Conservation (phyloP, 2,113 vertebrate species). For the Podarcis cretensis region DNA sequence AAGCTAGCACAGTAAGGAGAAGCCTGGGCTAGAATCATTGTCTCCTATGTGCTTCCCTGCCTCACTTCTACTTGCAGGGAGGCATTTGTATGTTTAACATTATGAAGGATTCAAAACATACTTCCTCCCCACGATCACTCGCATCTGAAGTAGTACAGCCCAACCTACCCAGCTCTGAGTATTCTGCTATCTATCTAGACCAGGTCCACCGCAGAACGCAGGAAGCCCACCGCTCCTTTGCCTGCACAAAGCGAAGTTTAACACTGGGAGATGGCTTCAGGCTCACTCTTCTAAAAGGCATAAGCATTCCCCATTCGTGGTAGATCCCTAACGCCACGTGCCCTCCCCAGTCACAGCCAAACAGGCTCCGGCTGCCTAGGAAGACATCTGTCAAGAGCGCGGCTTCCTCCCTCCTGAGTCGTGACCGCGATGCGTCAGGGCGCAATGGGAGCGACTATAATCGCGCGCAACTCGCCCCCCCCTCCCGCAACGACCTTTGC, state of each 20-base stretch:
- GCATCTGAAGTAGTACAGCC: background rate
- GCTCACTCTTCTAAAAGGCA: background rate
- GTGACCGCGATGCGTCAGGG: background rate
- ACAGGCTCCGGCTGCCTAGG: background rate
- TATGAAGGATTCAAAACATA: background rate
- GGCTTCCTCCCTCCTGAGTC: background rate
- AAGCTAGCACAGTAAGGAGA: background rate
- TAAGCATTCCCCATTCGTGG: background rate
- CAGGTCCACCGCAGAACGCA: no score
- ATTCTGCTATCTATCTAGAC: no score
- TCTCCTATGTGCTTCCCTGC: background rate
- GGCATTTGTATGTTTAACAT: background rate
- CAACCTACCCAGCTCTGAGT: no score
- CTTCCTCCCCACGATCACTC: no score
- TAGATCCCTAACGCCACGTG: background rate
- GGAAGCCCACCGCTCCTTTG: background rate
- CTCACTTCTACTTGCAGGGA: background rate
- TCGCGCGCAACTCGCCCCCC: background rate
- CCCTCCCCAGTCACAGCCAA: background rate
- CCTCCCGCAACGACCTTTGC: no score
- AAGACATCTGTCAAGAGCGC: background rate
- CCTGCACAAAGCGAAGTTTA: background rate
- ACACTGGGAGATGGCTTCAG: background rate
- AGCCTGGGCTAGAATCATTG: background rate
- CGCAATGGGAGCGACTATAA: background rate